A percentile compares a stretch with the other conserved stretches of the same genome.
These are phyloP conservation scores for Takifugu ocellatus DNA, from an alignment of 2,797 vertebrate genomes.

Conservation along the genomic window DNA sequence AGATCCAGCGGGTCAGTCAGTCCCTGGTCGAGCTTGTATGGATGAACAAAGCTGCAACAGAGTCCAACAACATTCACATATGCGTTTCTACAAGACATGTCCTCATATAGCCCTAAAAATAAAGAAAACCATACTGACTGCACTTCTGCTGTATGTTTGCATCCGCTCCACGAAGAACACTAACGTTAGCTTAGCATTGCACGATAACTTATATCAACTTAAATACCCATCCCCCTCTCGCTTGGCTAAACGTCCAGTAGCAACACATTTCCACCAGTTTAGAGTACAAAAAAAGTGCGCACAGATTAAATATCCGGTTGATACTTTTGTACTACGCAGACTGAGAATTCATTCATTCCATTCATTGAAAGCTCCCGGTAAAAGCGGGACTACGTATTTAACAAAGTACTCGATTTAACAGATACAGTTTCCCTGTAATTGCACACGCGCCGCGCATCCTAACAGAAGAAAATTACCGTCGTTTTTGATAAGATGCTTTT, in stretches of 20 bases:
- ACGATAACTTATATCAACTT: background rate
- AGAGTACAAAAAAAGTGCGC: fast-evolving
- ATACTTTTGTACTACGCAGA: background rate
- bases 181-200: constrained; percentile 30
- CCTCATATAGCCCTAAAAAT: background rate
- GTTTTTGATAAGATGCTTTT: constrained; percentile 58
- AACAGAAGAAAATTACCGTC: constrained; percentile 64
- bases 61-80: background rate
- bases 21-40: background rate
- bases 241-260: too few species aligned
- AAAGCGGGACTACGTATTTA: background rate
- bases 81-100: background rate
- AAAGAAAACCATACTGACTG: background rate
- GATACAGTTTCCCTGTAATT: constrained; percentile 24
- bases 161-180: background rate
- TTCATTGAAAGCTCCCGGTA: constrained; percentile 60
- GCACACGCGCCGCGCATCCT: background rate
- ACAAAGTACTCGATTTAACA: fast-evolving
- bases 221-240: background rate
- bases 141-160: constrained; percentile 10
- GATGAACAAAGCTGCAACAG: background rate
- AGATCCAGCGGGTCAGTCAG: background rate
- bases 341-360: constrained; percentile 9
- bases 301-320: too few species aligned
- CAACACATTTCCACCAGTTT: background rate